Evolutionary conservation across 2,888 invertebrate species (phyloP).

Genomic region (Drosophila melanosoma): DNA sequence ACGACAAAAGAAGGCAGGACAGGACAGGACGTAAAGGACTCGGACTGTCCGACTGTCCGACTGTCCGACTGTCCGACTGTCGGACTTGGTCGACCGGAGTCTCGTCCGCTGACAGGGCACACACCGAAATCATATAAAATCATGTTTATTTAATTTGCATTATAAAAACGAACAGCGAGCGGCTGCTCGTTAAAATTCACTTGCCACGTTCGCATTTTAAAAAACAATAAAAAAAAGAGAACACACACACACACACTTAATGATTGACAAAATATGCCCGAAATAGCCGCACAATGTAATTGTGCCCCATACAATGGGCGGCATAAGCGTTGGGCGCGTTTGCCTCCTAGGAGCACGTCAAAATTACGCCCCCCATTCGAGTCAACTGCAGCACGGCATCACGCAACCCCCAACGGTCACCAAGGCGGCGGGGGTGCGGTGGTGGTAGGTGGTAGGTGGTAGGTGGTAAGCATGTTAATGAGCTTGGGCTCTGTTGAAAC

Average conservation of each 20-base stretch:
- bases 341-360: slow-evolving; percentile 25
- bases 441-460: neutral
- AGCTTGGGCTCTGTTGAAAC: slow-evolving; percentile 16
- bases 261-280: slow-evolving; percentile 77
- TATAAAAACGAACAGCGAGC: slow-evolving; percentile 48
- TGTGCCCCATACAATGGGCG: slow-evolving; percentile 19
- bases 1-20: slow-evolving; percentile 63
- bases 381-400: slow-evolving; percentile 29
- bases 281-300: slow-evolving; percentile 32
- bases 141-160: slow-evolving; percentile 82
- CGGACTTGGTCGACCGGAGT: neutral
- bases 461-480: slow-evolving; percentile 51
- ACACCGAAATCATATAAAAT: slow-evolving; percentile 74
- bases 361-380: slow-evolving; percentile 29
- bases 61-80: neutral
- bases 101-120: slow-evolving; percentile 17
- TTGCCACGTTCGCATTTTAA: slow-evolving; percentile 66
- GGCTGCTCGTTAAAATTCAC: slow-evolving; percentile 72
- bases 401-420: slow-evolving; percentile 47
- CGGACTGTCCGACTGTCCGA: too few relatives aligned
- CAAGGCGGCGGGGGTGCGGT: neutral
- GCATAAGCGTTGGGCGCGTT: slow-evolving; percentile 32
- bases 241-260: slow-evolving; percentile 38
- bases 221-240: slow-evolving; percentile 77
- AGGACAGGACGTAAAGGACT: neutral